Conservation (phyloP, 1,140 invertebrate species). For the Drosophila pectinifera region DNA sequence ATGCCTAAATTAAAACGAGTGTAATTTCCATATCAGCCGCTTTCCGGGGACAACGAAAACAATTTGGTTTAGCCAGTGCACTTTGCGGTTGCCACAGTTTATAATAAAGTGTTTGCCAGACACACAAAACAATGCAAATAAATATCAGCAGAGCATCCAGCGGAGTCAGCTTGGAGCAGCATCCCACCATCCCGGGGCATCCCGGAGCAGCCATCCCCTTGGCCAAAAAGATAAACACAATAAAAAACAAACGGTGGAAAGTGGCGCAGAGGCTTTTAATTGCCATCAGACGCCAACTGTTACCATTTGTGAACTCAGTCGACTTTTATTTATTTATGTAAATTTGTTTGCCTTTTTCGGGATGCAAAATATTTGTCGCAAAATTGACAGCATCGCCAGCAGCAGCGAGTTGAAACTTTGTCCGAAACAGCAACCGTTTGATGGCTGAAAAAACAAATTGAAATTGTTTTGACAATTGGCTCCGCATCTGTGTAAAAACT, state of each 20-base stretch:
- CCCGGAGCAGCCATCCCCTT: neutral
- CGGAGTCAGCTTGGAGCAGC: conserved; percentile 18
- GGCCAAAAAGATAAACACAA: conserved; percentile 41
- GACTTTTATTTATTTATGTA: conserved; percentile 82
- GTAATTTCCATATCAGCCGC: neutral
- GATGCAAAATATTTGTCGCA: conserved; percentile 60
- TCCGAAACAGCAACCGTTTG: conserved; percentile 35
- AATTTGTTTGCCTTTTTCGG: conserved; percentile 62
- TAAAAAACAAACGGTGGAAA: conserved; percentile 28
- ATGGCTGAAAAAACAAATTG: conserved; percentile 61
- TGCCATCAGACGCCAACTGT: conserved; percentile 72
- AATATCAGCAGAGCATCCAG: conserved; percentile 24
- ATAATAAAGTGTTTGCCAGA: conserved; percentile 72
- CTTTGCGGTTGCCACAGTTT: conserved; percentile 70
- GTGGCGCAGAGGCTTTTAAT: conserved; percentile 69
- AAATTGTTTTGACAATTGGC: conserved; percentile 74
- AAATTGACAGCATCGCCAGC: conserved; percentile 67
- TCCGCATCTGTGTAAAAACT: conserved; percentile 43
- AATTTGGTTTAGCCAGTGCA: conserved; percentile 52
- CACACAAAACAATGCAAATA: conserved; percentile 55
- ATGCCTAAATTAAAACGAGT: conserved; percentile 1
- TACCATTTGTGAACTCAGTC: conserved; percentile 58
- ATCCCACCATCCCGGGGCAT: too few relatives aligned
- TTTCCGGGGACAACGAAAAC: conserved; percentile 13
- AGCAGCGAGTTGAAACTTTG: conserved; percentile 52